Evolutionary conservation across 2,797 vertebrate species (phyloP).

Genomic region (Aratinga solstitialis): DNA sequence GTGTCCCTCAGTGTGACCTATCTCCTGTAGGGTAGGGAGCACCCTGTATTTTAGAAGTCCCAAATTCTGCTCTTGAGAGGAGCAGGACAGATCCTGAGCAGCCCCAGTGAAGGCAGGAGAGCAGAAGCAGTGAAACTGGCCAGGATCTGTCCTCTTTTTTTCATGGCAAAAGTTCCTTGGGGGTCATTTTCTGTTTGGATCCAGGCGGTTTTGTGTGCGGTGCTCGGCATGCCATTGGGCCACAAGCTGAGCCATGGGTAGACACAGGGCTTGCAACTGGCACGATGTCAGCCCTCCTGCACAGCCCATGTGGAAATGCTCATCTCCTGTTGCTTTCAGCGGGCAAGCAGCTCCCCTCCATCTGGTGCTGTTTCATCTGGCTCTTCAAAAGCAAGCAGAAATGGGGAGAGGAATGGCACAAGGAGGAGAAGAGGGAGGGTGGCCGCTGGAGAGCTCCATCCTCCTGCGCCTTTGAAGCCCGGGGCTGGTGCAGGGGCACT

Average conservation of each 20-base stretch:
- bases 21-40: neutral
- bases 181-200: neutral
- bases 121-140: neutral
- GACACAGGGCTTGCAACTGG: neutral
- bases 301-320: neutral
- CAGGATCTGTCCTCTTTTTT: neutral
- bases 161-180: neutral
- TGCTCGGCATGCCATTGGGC: rapidly evolving
- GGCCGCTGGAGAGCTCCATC: neutral
- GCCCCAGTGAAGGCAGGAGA: neutral
- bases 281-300: neutral
- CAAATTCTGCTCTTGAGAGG: neutral
- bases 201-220: neutral
- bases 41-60: neutral
- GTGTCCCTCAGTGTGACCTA: neutral
- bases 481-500: neutral
- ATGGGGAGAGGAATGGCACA: neutral
- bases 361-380: constrained; percentile 29
- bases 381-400: constrained; percentile 23
- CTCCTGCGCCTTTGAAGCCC: rapidly evolving
- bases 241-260: neutral
- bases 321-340: neutral
- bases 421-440: neutral
- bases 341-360: neutral
- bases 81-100: neutral